Evolutionary conservation across 2,888 invertebrate genomes (phyloP).

Genomic region (Caenorhabditis panamensis): DNA sequence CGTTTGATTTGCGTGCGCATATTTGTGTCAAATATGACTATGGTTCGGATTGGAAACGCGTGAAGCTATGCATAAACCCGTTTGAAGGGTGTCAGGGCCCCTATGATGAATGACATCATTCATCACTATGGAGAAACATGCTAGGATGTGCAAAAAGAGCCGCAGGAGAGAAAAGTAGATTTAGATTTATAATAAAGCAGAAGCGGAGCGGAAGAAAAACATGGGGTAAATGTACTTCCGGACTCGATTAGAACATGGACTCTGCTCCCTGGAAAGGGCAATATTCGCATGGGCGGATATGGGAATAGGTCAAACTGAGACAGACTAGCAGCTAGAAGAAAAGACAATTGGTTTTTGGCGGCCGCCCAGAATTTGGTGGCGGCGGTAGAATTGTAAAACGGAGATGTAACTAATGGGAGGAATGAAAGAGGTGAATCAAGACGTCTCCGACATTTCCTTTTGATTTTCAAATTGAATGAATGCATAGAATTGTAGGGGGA

Average conservation of each 20-base stretch:
- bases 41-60: not conserved
- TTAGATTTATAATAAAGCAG: not conserved
- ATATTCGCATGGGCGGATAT: too few relatives aligned
- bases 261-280: too few relatives aligned
- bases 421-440: constrained; percentile 2
- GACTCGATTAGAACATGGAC: not conserved
- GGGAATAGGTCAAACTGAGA: too few relatives aligned
- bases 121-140: constrained; percentile 12
- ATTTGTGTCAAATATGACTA: not conserved
- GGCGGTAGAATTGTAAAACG: not conserved
- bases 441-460: not conserved
- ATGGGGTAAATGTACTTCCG: not conserved
- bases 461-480: constrained; percentile 8
- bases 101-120: constrained; percentile 3
- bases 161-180: not conserved
- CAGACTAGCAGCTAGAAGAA: not conserved
- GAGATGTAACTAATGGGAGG: not conserved
- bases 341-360: constrained; percentile 9
- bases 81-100: not conserved
- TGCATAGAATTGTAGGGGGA: too few relatives aligned
- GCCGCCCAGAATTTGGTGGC: constrained; percentile 1
- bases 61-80: not conserved
- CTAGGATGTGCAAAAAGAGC: not conserved
- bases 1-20: not conserved
- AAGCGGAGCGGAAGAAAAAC: not conserved